These are phyloP conservation scores for Rhyacophila evoluta DNA, from an alignment of 2,888 invertebrate species.

Conservation along the genomic window DNA sequence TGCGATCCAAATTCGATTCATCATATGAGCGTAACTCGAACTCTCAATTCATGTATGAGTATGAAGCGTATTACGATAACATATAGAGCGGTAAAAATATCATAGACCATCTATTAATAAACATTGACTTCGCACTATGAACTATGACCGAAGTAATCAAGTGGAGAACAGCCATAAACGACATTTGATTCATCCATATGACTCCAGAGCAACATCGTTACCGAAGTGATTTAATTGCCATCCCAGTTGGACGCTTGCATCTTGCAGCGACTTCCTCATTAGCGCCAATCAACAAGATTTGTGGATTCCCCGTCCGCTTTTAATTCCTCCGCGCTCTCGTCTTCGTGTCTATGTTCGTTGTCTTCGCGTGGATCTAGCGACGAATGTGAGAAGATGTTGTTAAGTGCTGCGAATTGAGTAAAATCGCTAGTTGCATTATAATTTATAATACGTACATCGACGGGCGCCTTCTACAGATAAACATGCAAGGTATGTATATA, in stretches of 20 bases:
- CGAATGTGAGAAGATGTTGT: background rate
- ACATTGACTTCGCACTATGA: background rate
- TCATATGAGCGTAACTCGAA: too few relatives aligned
- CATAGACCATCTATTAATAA: too few relatives aligned
- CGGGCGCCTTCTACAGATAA: background rate
- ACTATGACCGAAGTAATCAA: background rate
- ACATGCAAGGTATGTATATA: too few relatives aligned
- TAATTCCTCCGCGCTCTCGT: background rate
- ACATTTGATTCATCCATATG: background rate
- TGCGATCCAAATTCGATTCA: too few relatives aligned
- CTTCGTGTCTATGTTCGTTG: conserved; percentile 4
- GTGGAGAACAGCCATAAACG: background rate
- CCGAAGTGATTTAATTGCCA: conserved; percentile 38
- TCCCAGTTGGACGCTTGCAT: background rate
- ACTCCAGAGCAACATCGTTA: conserved; percentile 27
- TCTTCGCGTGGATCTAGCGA: conserved; percentile 25
- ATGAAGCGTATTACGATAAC: too few relatives aligned
- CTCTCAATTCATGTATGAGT: too few relatives aligned
- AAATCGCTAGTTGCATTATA: background rate
- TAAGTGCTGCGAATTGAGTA: background rate
- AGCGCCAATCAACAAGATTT: conserved; percentile 38
- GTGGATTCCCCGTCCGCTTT: background rate
- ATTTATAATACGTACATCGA: too few relatives aligned
- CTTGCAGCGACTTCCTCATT: conserved; percentile 47
- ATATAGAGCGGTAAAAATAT: too few relatives aligned